phyloP scores from a whole-genome alignment of 2,797 vertebrate species.

The Pseudopleuronectes americanus region DNA sequence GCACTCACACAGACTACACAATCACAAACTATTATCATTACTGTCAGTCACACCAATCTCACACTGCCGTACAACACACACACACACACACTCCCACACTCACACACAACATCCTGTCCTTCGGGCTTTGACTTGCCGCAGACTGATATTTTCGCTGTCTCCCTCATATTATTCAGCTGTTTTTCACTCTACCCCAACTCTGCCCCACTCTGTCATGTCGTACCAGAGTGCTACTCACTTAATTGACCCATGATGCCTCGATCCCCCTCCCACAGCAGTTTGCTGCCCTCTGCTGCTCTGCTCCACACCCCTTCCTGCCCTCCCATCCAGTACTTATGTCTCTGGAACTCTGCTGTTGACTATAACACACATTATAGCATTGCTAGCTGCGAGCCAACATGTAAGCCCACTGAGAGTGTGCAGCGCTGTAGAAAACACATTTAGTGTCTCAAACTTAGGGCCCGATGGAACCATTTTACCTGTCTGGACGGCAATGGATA shows the following conservation, averaged over 20 bases:
- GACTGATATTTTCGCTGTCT: constrained; percentile 25
- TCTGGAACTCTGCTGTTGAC: constrained; percentile 24
- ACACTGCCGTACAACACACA: neutral
- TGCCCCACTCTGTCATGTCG: constrained; percentile 88
- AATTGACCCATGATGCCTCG: constrained; percentile 63
- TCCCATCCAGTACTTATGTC: neutral
- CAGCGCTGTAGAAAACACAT: too few species aligned
- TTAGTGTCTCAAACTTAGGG: too few species aligned
- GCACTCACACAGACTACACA: neutral
- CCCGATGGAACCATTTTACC: too few species aligned
- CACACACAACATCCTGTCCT: constrained; percentile 18
- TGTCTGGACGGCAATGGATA: too few species aligned
- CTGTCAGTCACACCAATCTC: constrained; percentile 50
- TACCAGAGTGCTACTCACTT: constrained; percentile 48
- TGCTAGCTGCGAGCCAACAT: too few species aligned
- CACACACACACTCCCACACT: neutral
- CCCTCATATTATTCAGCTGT: constrained; percentile 89
- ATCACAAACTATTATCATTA: constrained; percentile 50
- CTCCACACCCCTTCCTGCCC: constrained; percentile 22
- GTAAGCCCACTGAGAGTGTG: too few species aligned
- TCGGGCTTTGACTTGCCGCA: constrained; percentile 11
- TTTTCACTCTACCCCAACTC: constrained; percentile 87
- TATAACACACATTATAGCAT: too few species aligned
- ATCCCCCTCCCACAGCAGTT: constrained; percentile 49
- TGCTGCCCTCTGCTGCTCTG: constrained; percentile 61